These are phyloP conservation scores for Steatocranus sp. DNA, from an alignment of 2,797 vertebrate species.

Conservation along the genomic window DNA sequence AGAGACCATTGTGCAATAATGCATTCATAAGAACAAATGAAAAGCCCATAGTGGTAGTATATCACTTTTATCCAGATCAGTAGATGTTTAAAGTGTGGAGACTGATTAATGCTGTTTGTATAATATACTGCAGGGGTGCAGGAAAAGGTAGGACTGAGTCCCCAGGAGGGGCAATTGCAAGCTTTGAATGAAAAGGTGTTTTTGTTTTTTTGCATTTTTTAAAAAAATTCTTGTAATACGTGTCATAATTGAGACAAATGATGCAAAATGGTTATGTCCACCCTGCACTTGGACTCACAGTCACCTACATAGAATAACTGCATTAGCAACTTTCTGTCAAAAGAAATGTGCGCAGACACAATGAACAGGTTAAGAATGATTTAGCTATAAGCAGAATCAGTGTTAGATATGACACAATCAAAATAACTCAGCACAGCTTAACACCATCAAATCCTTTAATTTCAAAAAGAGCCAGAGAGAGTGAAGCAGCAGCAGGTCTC, in stretches of 20 bases:
- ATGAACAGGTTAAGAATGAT: fast-evolving
- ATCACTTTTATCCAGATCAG: background rate
- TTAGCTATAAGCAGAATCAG: fast-evolving
- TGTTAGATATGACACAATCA: fast-evolving
- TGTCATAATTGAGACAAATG: background rate
- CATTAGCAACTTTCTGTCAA: background rate
- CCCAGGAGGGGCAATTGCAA: background rate
- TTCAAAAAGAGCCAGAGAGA: background rate
- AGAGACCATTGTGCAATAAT: background rate
- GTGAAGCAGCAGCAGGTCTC: background rate
- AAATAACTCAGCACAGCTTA: background rate
- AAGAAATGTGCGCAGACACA: background rate
- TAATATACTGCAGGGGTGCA: background rate
- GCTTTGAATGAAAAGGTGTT: background rate
- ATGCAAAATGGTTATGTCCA: background rate
- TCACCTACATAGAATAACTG: background rate
- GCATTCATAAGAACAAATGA: background rate
- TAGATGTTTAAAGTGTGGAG: fast-evolving
- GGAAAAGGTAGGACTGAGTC: background rate
- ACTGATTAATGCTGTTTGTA: background rate
- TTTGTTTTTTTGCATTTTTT: fast-evolving
- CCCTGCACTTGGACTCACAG: background rate
- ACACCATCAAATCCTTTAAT: background rate
- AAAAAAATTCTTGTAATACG: fast-evolving
- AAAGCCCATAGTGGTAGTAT: background rate